Percentiles rank a stretch among this genome's conserved stretches.
phyloP scores from a whole-genome alignment of 2,888 invertebrate species.

The Camponotus fellah region DNA sequence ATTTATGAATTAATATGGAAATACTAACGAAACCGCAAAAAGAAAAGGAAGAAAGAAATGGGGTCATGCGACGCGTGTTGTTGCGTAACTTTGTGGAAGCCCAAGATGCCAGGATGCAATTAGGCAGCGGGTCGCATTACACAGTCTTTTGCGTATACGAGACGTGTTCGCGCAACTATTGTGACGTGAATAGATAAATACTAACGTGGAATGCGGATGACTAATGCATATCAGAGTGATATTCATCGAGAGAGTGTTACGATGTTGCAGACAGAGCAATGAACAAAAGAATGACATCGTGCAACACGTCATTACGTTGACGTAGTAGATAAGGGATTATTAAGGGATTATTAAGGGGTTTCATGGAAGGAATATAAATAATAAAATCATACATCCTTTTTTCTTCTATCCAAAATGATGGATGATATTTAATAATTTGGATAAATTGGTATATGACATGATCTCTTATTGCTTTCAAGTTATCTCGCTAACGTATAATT shows the following conservation, averaged over 20 bases:
- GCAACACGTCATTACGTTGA: conserved; percentile 4
- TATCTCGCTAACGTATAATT: not conserved
- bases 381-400: not conserved
- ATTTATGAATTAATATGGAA: not conserved
- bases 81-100: conserved; percentile 15
- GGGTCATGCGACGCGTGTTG: not conserved
- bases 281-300: conserved; percentile 61
- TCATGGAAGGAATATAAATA: not conserved
- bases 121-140: not conserved
- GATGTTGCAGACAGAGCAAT: conserved; percentile 66
- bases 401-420: not conserved
- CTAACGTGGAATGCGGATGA: conserved; percentile 1
- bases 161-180: conserved; percentile 28
- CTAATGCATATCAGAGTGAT: not conserved
- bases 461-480: not conserved
- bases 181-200: conserved; percentile 46
- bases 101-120: conserved; percentile 24
- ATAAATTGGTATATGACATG: too few relatives aligned
- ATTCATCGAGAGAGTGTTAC: conserved; percentile 21
- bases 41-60: not conserved
- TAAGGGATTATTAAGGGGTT: too few relatives aligned
- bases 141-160: conserved; percentile 34
- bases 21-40: not conserved
- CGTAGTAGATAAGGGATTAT: not conserved
- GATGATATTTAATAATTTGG: not conserved